A percentile compares a stretch with the other conserved stretches of the same genome.
Evolutionary conservation across 2,888 invertebrate genomes (phyloP).

Genomic region (Ochropacha duplaris): DNA sequence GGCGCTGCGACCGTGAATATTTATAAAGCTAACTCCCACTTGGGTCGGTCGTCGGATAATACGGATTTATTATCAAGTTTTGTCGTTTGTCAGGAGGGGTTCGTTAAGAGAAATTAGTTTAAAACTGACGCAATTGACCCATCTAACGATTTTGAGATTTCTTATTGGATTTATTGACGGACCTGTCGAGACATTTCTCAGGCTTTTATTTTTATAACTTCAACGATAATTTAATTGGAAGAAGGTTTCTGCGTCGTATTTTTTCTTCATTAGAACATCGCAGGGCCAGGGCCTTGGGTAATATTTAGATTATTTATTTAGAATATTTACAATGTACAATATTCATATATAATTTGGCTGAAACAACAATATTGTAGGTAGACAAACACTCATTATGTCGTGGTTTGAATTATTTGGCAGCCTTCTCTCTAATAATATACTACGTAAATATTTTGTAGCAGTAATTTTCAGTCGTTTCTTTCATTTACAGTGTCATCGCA

Average conservation of each 20-base stretch:
- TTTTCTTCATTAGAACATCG: background rate
- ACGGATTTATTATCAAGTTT: constrained; percentile 55
- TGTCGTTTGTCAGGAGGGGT: constrained; percentile 21
- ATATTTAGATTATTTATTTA: no score
- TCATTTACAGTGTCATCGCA: background rate
- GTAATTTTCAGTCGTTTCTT: background rate
- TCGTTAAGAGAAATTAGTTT: constrained; percentile 38
- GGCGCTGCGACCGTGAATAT: constrained; percentile 56
- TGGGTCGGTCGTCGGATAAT: constrained; percentile 34
- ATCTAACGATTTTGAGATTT: constrained; percentile 12
- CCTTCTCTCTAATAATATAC: background rate
- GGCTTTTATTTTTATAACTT: background rate
- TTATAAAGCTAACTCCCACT: constrained; percentile 53
- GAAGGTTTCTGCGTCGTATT: background rate
- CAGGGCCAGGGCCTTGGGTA: background rate
- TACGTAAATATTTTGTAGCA: background rate
- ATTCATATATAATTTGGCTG: background rate
- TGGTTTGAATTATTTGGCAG: background rate
- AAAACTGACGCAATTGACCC: constrained; percentile 28
- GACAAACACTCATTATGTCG: background rate
- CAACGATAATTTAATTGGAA: background rate
- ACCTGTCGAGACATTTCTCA: background rate
- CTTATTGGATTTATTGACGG: constrained; percentile 2
- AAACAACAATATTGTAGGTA: background rate
- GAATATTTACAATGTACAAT: no score